Evolutionary conservation across 30 jellyfish, hydroid and myxozoan species (phyloP).

Genomic region (Rhopilema esculentum): DNA sequence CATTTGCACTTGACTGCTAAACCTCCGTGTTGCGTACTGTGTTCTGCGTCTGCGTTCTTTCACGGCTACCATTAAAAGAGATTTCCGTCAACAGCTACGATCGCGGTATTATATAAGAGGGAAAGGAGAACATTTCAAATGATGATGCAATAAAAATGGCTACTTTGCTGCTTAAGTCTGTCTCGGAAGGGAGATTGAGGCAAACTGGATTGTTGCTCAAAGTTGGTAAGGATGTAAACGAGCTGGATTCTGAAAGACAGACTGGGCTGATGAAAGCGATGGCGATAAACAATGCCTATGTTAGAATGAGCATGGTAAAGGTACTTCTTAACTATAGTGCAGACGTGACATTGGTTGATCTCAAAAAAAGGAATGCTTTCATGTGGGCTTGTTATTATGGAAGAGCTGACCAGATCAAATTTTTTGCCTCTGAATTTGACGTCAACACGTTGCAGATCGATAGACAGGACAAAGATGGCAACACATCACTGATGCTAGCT

Average conservation of each 20-base stretch:
- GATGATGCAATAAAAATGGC: slow-evolving; percentile 8
- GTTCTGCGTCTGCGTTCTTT: no score
- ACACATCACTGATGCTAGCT: slow-evolving; percentile 41
- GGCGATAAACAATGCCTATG: slow-evolving; percentile 32
- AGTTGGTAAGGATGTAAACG: slow-evolving; percentile 49
- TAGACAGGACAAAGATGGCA: slow-evolving; percentile 41
- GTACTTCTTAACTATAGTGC: slow-evolving; percentile 23
- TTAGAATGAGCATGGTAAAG: slow-evolving; percentile 25
- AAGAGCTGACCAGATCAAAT: slow-evolving; percentile 40
- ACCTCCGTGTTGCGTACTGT: no score
- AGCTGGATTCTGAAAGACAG: slow-evolving; percentile 17
- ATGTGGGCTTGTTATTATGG: slow-evolving; percentile 69
- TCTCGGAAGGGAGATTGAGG: slow-evolving; percentile 46
- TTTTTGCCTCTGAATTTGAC: slow-evolving; percentile 32
- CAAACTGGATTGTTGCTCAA: slow-evolving; percentile 54
- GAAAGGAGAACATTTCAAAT: no score
- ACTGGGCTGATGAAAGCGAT: slow-evolving; percentile 59
- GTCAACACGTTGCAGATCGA: slow-evolving; percentile 41
- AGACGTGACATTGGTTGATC: slow-evolving; percentile 44
- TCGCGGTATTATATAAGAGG: no score
- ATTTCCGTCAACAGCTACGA: no score
- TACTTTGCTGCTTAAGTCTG: slow-evolving; percentile 46
- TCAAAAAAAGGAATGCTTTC: slow-evolving; percentile 46
- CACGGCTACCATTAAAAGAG: no score
- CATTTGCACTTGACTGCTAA: no score